Conservation (phyloP, 1,140 invertebrate species). For the Pissodes strobi region DNA sequence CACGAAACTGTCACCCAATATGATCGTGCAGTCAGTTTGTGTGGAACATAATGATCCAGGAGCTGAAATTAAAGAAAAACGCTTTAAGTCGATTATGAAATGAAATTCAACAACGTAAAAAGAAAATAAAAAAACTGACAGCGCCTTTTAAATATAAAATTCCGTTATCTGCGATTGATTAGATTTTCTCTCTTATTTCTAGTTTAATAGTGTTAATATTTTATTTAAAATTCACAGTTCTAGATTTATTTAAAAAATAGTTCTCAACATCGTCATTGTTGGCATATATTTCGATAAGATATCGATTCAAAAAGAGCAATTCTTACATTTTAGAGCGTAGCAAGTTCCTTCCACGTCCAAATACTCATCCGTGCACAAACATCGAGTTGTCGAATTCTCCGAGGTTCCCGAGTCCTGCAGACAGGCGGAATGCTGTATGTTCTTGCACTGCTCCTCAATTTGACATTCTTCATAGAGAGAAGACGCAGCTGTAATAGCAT, state of each 20-base stretch:
- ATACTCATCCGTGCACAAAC: constrained; percentile 17
- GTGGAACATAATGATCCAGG: constrained; percentile 17
- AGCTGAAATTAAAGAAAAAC: constrained; percentile 15
- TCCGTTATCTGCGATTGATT: too few relatives aligned
- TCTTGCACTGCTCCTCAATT: constrained; percentile 20
- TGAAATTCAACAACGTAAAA: too few relatives aligned
- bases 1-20: constrained; percentile 23
- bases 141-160: too few relatives aligned
- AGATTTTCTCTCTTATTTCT: too few relatives aligned
- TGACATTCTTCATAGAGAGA: constrained; percentile 19
- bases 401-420: background rate
- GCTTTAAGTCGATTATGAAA: background rate
- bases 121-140: too few relatives aligned
- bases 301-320: background rate
- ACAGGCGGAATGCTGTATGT: constrained; percentile 1
- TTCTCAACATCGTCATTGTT: too few relatives aligned
- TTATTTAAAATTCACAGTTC: too few relatives aligned
- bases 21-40: constrained; percentile 16
- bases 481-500: too few relatives aligned
- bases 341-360: constrained; percentile 12
- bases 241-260: too few relatives aligned
- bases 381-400: background rate
- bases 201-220: too few relatives aligned
- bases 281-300: too few relatives aligned
- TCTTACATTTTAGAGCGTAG: constrained; percentile 12